A percentile compares a stretch with the other conserved stretches of the same genome.
Conservation (phyloP, 2,888 invertebrate species). For the Clusia tigrina region DNA sequence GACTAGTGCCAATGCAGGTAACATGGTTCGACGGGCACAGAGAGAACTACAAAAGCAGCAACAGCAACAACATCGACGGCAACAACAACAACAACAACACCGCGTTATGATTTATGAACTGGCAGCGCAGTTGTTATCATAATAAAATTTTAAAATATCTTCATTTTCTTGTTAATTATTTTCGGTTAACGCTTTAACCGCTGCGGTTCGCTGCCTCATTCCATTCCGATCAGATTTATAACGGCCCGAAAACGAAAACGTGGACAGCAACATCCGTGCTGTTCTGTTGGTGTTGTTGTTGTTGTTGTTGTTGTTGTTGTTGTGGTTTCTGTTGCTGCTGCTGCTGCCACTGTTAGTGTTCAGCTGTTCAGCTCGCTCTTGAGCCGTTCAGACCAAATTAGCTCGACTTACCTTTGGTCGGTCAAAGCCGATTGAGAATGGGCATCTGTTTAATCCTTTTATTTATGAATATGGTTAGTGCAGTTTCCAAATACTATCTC, state of each 20-base stretch:
- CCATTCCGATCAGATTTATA: slow-evolving; percentile 6
- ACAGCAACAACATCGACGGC: slow-evolving; percentile 34
- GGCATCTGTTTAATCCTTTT: slow-evolving; percentile 11
- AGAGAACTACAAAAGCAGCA: neutral
- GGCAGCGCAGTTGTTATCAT: slow-evolving; percentile 36
- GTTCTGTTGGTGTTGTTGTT: too few species aligned
- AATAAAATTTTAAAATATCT: slow-evolving; percentile 39
- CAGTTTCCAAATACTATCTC: neutral
- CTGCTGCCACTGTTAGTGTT: neutral
- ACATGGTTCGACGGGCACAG: neutral
- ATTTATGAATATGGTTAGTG: slow-evolving; percentile 10
- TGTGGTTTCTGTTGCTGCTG: too few species aligned
- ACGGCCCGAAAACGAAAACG: neutral
- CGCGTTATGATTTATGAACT: slow-evolving; percentile 40
- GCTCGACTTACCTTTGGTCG: too few species aligned
- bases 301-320: too few species aligned
- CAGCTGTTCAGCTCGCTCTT: neutral
- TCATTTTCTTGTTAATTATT: slow-evolving; percentile 34
- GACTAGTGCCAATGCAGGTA: neutral
- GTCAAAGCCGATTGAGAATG: too few species aligned
- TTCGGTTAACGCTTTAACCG: slow-evolving; percentile 29
- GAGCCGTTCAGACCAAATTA: neutral
- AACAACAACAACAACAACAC: slow-evolving; percentile 26
- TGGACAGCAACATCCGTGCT: neutral
- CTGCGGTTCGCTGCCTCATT: slow-evolving; percentile 2